Base-by-base conservation (phyloP, 2,888 invertebrate species). In the Stegana nigrithorax region DNA sequence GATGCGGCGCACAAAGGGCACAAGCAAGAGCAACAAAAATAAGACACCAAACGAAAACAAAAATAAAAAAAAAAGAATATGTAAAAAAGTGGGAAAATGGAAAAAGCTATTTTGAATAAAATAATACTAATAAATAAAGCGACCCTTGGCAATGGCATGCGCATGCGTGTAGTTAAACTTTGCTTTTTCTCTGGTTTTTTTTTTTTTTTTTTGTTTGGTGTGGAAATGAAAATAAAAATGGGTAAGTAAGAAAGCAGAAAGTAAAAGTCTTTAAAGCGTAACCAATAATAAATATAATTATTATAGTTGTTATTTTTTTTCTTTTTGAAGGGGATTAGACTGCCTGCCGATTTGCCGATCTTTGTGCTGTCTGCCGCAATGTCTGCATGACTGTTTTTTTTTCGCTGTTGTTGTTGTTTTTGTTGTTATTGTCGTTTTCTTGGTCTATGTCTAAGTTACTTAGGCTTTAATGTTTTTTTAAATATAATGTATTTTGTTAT, bases 201-300 rank as follows among this genome's bases (percentile, higher is more conserved):
- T n/a, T 17, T 42, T 14, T 17, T 42, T 7, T 42, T 14, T 42
- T n/a, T n/a, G 42, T n/a, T n/a, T n/a, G 2, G 26, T 26, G 23
- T n/a, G 27, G 27, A 26, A 51, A 25, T 51, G 51, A 23, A 51
- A 39, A 39, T n/a, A 10, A 39, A 39, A 47, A 10, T 25, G 25
- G 47, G 47, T 23, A 21, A 39, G 4, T 39, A 39, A 39, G 39
- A 25, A 23, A 23, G 10, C 53, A 4, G 53, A 53, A 53, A 53
- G 53, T 32, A 29, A 53, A 32, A 53, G 53, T 53, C 32, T 53
- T 53, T 53, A 53, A 53, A 53, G 53, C 53, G 32, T 53, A 32
- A 32, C 53, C 19, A 51, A 27, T 17, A 51, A 50, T 23, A n/a
- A 47, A 12, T 12, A 36, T n/a, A 36, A 39, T 14, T 14, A 39